These are phyloP conservation scores for Balearica regulorum DNA, from an alignment of 2,797 vertebrate genomes.

Conservation along the genomic window DNA sequence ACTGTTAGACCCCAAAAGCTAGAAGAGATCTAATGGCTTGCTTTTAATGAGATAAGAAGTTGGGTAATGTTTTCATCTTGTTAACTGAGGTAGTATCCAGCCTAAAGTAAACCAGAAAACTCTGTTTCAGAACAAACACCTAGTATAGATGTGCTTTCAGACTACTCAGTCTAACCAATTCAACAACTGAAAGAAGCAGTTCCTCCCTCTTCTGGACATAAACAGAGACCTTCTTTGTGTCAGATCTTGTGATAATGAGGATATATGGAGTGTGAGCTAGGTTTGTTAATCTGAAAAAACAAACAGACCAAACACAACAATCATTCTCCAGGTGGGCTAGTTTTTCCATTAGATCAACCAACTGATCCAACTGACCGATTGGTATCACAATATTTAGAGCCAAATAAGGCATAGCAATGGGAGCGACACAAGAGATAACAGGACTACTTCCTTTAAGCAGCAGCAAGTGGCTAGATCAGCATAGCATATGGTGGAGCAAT, in stretches of 20 bases:
- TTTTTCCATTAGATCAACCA: neutral
- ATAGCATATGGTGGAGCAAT: neutral
- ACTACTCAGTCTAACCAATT: neutral
- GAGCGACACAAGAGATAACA: neutral
- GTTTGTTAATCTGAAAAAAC: neutral
- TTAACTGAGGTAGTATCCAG: neutral
- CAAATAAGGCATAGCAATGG: neutral
- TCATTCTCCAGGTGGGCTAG: neutral
- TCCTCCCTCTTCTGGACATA: neutral
- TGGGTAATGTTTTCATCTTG: neutral
- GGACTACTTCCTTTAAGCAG: neutral
- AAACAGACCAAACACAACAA: neutral
- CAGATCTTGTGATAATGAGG: neutral
- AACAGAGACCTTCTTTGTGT: neutral
- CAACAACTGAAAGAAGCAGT: neutral
- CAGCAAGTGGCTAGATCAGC: neutral
- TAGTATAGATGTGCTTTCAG: neutral
- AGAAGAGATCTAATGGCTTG: neutral
- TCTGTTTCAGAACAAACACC: neutral
- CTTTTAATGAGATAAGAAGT: neutral
- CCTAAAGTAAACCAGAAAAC: neutral
- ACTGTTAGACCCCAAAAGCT: neutral
- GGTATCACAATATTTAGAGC: neutral
- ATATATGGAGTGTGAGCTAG: neutral
- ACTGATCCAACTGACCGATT: neutral